phyloP scores from a whole-genome alignment of 2,888 invertebrate species.

The Lagria hirta region DNA sequence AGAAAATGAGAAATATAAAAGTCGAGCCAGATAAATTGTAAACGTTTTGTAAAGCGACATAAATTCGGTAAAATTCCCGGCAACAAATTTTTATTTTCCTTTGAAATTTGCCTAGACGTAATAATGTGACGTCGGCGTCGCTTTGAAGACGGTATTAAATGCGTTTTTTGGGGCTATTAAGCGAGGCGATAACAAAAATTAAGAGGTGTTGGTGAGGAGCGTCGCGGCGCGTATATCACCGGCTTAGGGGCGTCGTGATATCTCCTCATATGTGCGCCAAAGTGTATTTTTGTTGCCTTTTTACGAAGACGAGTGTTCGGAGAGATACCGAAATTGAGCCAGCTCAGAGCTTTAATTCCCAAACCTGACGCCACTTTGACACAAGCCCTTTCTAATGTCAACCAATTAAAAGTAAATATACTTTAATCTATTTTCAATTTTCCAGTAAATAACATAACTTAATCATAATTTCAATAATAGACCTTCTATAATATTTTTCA shows the following conservation, averaged over 20 bases:
- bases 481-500: too few relatives aligned
- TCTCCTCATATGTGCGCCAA: constrained; percentile 31
- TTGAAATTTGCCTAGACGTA: constrained; percentile 29
- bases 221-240: constrained; percentile 36
- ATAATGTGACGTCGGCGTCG: constrained; percentile 11
- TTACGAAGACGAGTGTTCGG: constrained; percentile 37
- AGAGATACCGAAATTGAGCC: constrained; percentile 35
- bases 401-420: too few relatives aligned
- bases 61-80: constrained; percentile 29
- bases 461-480: too few relatives aligned
- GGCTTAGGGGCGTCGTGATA: constrained; percentile 36
- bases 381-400: too few relatives aligned
- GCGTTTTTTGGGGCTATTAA: constrained; percentile 20
- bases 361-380: constrained; percentile 24
- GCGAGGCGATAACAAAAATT: constrained; percentile 40
- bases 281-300: constrained; percentile 37
- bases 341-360: constrained; percentile 25
- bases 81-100: constrained; percentile 29
- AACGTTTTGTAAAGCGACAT: constrained; percentile 48
- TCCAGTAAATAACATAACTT: too few relatives aligned
- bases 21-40: constrained; percentile 51
- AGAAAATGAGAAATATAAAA: constrained; percentile 50
- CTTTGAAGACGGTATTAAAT: constrained; percentile 18
- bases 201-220: constrained; percentile 33
- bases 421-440: too few relatives aligned